These are phyloP conservation scores for Nibea albiflora DNA, from an alignment of 2,113 vertebrate genomes.

Conservation along the genomic window DNA sequence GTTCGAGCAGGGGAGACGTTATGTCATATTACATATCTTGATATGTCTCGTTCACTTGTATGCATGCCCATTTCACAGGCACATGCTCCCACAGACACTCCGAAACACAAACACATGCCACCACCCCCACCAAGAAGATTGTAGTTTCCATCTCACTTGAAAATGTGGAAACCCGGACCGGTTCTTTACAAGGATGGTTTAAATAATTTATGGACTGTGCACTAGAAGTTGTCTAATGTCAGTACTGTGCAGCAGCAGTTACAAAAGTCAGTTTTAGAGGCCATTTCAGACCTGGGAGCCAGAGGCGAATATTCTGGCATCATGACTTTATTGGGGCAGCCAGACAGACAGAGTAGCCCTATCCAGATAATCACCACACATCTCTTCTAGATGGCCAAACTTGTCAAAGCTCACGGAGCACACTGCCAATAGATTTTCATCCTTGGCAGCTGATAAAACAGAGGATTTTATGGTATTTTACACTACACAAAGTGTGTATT, in stretches of 20 bases:
- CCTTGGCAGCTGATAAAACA: conserved; percentile 71
- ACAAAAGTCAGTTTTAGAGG: conserved; percentile 66
- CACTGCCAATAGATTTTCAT: conserved; percentile 75
- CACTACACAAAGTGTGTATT: conserved; percentile 47
- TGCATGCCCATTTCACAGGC: conserved; percentile 64
- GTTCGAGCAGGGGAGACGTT: conserved; percentile 78
- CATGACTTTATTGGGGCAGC: conserved; percentile 65
- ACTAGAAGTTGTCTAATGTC: conserved; percentile 56
- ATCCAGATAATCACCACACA: conserved; percentile 80
- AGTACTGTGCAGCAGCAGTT: conserved; percentile 53
- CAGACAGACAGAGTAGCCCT: conserved; percentile 72
- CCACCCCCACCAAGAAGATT: conserved; percentile 36
- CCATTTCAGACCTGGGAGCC: conserved; percentile 64
- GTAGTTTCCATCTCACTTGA: conserved; percentile 44
- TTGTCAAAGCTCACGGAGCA: conserved; percentile 73
- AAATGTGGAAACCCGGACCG: conserved; percentile 30
- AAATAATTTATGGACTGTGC: conserved; percentile 44
- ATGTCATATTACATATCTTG: conserved; percentile 81
- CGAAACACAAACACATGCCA: conserved; percentile 61
- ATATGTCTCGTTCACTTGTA: conserved; percentile 77
- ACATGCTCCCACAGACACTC: conserved; percentile 61
- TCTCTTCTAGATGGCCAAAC: conserved; percentile 74
- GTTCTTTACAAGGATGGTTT: conserved; percentile 39
- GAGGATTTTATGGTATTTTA: conserved; percentile 71
- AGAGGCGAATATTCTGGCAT: conserved; percentile 72